Conservation (phyloP, 2,113 vertebrate genomes). For the Channa maculata region DNA sequence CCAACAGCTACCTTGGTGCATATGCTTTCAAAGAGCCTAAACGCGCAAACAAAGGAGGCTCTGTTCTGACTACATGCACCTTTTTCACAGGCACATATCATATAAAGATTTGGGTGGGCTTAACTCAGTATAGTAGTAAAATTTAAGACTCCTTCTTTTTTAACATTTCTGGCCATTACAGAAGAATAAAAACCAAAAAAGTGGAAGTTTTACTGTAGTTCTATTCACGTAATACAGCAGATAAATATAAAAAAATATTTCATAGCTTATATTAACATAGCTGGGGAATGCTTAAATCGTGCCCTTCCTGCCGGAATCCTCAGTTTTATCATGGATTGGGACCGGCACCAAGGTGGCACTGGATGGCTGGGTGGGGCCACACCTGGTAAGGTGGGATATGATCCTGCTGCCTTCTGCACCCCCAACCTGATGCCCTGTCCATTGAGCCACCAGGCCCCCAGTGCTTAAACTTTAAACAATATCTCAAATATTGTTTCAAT, state of each 20-base stretch:
- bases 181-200: conserved; percentile 1
- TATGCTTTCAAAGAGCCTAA: conserved; percentile 70
- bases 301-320: no score
- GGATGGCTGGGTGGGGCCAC: no score
- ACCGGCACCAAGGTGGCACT: no score
- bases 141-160: conserved; percentile 37
- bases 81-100: conserved; percentile 71
- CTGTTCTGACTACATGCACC: conserved; percentile 74
- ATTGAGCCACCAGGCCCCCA: no score
- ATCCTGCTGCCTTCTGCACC: no score
- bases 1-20: conserved; percentile 71
- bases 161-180: conserved; percentile 32
- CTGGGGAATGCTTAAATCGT: no score
- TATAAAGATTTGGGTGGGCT: conserved; percentile 48
- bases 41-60: conserved; percentile 76
- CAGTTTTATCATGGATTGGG: no score
- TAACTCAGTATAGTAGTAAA: conserved; percentile 48
- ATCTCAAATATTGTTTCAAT: not conserved
- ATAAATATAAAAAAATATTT: not conserved
- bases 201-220: conserved; percentile 11
- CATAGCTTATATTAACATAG: no score
- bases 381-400: no score
- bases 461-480: no score
- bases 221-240: conserved; percentile 10
- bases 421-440: no score